Evolutionary conservation across 2,113 vertebrate species (phyloP), one percentile per base, ranked within the genome.

Genomic region (Gnathonemus echidnorhynchus): DNA sequence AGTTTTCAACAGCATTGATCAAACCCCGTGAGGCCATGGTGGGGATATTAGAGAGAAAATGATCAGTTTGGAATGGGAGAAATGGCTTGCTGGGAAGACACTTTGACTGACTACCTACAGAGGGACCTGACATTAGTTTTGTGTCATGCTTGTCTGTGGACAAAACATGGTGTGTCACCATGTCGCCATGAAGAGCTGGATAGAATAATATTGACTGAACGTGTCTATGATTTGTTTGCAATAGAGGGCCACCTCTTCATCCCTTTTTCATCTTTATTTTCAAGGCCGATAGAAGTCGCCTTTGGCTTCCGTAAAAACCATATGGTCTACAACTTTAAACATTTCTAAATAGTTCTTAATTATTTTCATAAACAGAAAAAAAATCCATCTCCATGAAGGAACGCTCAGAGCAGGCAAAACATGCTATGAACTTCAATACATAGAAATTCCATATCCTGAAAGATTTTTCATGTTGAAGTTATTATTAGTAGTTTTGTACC

Each of bases 1-100:
- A 92, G 92, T 94, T 94, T 93, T 92, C 92, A 93, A 91, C 91
- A 93, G 91, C 94, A 95, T 93, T 95, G 95, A 95, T 95, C 93
- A 95, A 93, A 86, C 90, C 92, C 90, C 84, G 91, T 93, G 93
- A 92, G 91, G 90, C 91, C 10, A 91, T 87, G 89, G 90, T 50
- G 45, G 56, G 91, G 91, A 94, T 93, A 94, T 94, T 92, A 93
- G 92, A 92, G 91, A 49, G 92, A 92, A 95, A 95, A 95, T 94
- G 92, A 95, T 94, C 93, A 93, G 93, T 92, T 93, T 46, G 9
- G 90, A 91, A 52, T 80, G 66, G 90, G 88, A 94, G 91, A 92
- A 93, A 94, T 91, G 89, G 91, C 91, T 91, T 87, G 91, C 92
- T 49, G 88, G 93, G 93, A 92, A 89, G 93, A 94, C 90, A 91